Evolutionary conservation across 2,888 invertebrate species (phyloP).

Genomic region (Heliconius hortense): DNA sequence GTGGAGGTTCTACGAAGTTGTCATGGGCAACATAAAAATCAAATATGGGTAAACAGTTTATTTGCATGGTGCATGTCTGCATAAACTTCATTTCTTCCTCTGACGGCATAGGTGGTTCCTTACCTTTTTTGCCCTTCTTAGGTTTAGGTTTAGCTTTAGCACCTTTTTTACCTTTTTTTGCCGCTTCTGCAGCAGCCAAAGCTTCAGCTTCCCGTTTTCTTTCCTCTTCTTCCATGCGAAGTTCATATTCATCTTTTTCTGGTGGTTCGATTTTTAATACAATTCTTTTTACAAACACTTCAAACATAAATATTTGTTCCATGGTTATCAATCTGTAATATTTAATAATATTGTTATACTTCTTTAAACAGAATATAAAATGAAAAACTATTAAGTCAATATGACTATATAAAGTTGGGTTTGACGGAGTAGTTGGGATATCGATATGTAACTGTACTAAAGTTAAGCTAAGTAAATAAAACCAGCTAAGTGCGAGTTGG

Average conservation of each 20-base stretch:
- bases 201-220: constrained; percentile 65
- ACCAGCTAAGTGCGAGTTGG: no score
- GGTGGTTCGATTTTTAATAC: constrained; percentile 71
- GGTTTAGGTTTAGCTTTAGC: constrained; percentile 49
- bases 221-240: constrained; percentile 66
- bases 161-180: constrained; percentile 53
- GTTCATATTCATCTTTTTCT: constrained; percentile 72
- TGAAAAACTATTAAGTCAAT: not conserved
- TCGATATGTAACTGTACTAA: not conserved
- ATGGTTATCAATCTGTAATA: constrained; percentile 47
- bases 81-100: constrained; percentile 77
- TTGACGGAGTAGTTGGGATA: not conserved
- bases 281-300: constrained; percentile 72
- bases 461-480: not conserved
- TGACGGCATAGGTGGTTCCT: constrained; percentile 68
- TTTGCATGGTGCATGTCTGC: constrained; percentile 74
- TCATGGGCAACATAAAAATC: constrained; percentile 77
- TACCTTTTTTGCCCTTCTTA: constrained; percentile 64
- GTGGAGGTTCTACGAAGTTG: constrained; percentile 72
- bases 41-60: constrained; percentile 72
- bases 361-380: not conserved
- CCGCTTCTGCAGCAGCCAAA: constrained; percentile 62
- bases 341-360: not conserved
- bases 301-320: constrained; percentile 79
- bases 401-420: no score